Conservation (phyloP, 2,797 vertebrate genomes). For the Gadopsis marmoratus region DNA sequence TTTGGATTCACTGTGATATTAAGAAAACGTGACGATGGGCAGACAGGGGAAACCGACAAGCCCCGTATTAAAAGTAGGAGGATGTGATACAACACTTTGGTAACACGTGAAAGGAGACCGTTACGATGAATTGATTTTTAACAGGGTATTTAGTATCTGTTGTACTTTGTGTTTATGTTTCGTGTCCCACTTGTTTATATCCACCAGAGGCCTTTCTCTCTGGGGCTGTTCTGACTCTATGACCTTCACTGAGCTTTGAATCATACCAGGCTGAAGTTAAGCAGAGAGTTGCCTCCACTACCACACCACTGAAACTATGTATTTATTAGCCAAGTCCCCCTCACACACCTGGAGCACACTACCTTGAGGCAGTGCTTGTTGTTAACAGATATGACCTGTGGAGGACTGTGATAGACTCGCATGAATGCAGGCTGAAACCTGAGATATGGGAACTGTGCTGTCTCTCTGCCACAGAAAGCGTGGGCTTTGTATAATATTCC, state of each 20-base stretch:
- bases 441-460: constrained; percentile 14
- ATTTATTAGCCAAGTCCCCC: constrained; percentile 4
- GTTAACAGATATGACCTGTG: constrained; percentile 58
- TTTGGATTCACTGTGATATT: background rate
- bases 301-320: constrained; percentile 6
- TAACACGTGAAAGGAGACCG: background rate
- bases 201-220: constrained; percentile 10
- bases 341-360: constrained; percentile 58
- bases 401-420: constrained; percentile 16
- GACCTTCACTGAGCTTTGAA: constrained; percentile 39
- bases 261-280: constrained; percentile 5
- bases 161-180: background rate
- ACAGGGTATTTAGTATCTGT: background rate
- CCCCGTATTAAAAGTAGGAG: background rate
- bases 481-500: constrained; percentile 10
- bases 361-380: constrained; percentile 41
- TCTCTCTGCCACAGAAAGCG: constrained; percentile 23
- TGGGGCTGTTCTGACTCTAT: constrained; percentile 11
- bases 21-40: constrained; percentile 3
- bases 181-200: background rate
- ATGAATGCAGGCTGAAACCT: constrained; percentile 64
- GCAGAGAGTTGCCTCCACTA: constrained; percentile 6
- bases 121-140: constrained; percentile 8
- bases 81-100: constrained; percentile 36
- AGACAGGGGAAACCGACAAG: background rate